Evolutionary conservation across 2,797 vertebrate genomes (phyloP).

Genomic region (Margarornis squamiger): DNA sequence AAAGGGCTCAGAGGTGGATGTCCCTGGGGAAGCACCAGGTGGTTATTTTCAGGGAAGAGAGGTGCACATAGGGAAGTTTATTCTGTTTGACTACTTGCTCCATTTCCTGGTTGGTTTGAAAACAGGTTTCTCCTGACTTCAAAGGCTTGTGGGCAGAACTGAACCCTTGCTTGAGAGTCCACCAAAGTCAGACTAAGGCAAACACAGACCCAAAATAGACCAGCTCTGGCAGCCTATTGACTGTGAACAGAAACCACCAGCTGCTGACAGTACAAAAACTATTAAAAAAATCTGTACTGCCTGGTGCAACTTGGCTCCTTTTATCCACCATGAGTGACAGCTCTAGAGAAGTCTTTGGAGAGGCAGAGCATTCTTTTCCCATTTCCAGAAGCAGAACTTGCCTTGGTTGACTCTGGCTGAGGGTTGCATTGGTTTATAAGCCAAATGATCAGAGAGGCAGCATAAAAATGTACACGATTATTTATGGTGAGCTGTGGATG

Average conservation of each 20-base stretch:
- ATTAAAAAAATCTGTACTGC: slow-evolving; percentile 40
- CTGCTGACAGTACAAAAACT: slow-evolving; percentile 30
- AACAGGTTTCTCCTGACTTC: background rate
- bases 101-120: background rate
- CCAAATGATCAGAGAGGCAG: background rate
- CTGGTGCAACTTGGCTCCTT: slow-evolving; percentile 12
- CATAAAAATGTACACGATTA: slow-evolving; percentile 30
- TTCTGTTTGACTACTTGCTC: background rate
- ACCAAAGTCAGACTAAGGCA: background rate
- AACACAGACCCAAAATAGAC: slow-evolving; percentile 40
- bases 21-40: background rate
- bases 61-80: background rate
- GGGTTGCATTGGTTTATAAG: slow-evolving; percentile 18
- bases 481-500: slow-evolving; percentile 15
- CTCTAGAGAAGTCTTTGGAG: slow-evolving; percentile 51
- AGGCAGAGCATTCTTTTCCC: background rate
- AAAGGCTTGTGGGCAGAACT: background rate
- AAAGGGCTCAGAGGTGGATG: background rate
- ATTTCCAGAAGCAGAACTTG: slow-evolving; percentile 56
- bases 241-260: slow-evolving; percentile 46
- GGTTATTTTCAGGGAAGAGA: background rate
- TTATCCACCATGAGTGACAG: slow-evolving; percentile 20
- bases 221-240: slow-evolving; percentile 12
- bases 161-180: background rate
- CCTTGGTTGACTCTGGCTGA: slow-evolving; percentile 1